Evolutionary conservation across 30 jellyfish, hydroid and myxozoan species (phyloP).

Genomic region (Nemopilema nomurai): DNA sequence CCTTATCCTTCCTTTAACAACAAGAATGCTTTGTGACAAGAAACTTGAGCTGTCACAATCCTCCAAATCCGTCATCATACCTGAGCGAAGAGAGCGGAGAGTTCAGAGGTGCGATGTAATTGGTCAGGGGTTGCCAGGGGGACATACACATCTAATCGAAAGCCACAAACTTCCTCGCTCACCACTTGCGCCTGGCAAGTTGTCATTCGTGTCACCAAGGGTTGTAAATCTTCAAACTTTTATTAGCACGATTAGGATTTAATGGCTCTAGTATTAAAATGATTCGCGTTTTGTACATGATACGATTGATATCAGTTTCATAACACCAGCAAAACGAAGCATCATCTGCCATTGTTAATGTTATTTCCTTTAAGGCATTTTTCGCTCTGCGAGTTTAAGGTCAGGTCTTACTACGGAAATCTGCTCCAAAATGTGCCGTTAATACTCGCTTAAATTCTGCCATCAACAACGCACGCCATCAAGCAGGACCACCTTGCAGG

Average conservation of each 20-base stretch:
- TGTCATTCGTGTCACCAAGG: background rate
- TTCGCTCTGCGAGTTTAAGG: background rate
- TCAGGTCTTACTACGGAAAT: background rate
- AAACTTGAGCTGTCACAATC: constrained; percentile 16
- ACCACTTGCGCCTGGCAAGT: background rate
- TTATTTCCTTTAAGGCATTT: too few species aligned
- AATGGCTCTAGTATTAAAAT: background rate
- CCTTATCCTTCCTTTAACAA: background rate
- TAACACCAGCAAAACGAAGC: background rate
- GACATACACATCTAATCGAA: background rate
- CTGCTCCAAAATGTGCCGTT: too few species aligned
- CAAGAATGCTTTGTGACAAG: background rate
- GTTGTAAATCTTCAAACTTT: background rate
- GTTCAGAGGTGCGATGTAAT: constrained; percentile 27
- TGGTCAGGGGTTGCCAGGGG: constrained; percentile 43
- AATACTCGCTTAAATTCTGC: too few species aligned
- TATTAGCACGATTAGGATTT: background rate
- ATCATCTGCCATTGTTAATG: too few species aligned
- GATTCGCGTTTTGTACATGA: background rate
- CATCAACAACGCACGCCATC: too few species aligned
- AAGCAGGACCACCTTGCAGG: too few species aligned
- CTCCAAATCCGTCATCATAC: constrained; percentile 32
- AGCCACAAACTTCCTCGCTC: background rate
- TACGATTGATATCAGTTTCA: too few species aligned
- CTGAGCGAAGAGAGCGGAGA: constrained; percentile 37